Evolutionary conservation across 2,113 vertebrate species (phyloP).

Genomic region (Gallinago paraguaiae): DNA sequence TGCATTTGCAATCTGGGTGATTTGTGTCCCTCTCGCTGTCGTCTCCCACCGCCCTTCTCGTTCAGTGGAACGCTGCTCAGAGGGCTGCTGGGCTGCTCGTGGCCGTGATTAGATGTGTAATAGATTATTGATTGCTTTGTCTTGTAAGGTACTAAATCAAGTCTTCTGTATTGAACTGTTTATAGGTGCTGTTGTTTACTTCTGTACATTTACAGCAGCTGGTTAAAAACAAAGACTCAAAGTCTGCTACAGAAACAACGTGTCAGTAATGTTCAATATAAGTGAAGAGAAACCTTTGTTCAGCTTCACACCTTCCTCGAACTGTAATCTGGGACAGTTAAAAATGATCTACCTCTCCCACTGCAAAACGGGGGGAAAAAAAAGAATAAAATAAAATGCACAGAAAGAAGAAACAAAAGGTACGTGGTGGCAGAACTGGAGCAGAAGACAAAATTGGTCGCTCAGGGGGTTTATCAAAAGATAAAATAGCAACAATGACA

Average conservation of each 20-base stretch:
- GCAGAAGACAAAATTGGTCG: not conserved
- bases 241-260: not conserved
- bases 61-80: not conserved
- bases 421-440: not conserved
- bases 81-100: not conserved
- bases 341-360: not conserved
- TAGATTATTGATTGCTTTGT: constrained; percentile 50
- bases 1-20: not conserved
- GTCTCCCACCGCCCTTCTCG: not conserved
- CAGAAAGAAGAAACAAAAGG: not conserved
- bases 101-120: constrained; percentile 25
- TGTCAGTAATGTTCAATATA: not conserved
- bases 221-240: not conserved
- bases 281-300: not conserved
- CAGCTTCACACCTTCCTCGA: not conserved
- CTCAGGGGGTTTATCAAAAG: not conserved
- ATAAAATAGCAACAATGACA: not conserved
- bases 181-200: not conserved
- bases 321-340: not conserved
- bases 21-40: not conserved
- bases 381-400: not conserved
- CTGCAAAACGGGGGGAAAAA: fast-evolving
- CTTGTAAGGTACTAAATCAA: constrained; percentile 24
- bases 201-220: not conserved
- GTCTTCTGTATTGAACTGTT: constrained; percentile 37